Evolutionary conservation across 2,797 vertebrate genomes (phyloP), one percentile per base, ranked within the genome.

Genomic region (Danio jaintianensis): DNA sequence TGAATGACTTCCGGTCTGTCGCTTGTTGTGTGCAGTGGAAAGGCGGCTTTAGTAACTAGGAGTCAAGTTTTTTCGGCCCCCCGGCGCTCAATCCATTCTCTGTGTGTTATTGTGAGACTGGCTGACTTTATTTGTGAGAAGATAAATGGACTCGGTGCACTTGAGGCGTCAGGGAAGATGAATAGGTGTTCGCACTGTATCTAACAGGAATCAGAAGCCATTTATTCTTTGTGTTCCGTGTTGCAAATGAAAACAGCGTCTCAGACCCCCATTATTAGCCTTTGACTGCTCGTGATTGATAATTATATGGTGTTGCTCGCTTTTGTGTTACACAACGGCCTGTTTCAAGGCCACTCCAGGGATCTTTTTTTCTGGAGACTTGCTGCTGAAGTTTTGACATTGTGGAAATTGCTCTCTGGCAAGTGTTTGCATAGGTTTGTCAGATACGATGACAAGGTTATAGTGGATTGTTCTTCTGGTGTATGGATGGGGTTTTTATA

Each of bases 231-330:
- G 36, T 20, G 29, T 45, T 70, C 48, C 62, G 55, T 42, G 53
- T 73, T 85, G 63, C 64, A 77, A 59, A 61, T 74, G 29, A 52
- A 80, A 38, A 59, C 63, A 56, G 62, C 38, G 20, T 66, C 15
- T 15, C 48, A 43, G 36, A 40, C 36, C 52, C 22, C 53, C 16
- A n/a, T 81, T 67, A 85, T 84, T 82, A 75, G 45, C 53, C 7
- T 72, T 59, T 36, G 70, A 71, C 70, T 61, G 20, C 48, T 43
- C 20, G 9, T 75, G 85, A 84, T 59, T 73, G 73, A 84, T 82
- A 75, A 81, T 83, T 71, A 81, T 58, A 82, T 5, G 15, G 38
- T 80, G 64, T 52, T 9, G 50, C 70, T 56, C 36, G 13, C 53
- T 75, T 74, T 52, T 43, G 52, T 75, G 8, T 78, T 55, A 62